A percentile compares a stretch with the other conserved stretches of the same genome.
phyloP scores from a whole-genome alignment of 1,140 invertebrate species.

The Brachionus angularis region DNA sequence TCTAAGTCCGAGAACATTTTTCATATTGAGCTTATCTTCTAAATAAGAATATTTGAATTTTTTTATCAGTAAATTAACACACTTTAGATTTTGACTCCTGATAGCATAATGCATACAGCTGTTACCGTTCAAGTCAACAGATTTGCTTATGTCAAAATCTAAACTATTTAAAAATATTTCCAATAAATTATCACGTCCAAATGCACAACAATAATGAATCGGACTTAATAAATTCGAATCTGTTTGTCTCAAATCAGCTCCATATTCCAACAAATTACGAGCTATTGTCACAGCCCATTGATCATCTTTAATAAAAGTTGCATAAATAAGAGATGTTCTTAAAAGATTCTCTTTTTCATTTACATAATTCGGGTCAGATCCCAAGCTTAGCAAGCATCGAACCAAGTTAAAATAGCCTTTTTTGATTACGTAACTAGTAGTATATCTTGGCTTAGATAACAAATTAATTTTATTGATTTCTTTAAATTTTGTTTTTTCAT shows the following conservation, averaged over 20 bases:
- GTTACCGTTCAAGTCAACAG: constrained; percentile 47
- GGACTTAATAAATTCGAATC: constrained; percentile 51
- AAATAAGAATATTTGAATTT: constrained; percentile 46
- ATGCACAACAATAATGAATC: constrained; percentile 52
- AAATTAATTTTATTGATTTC: neutral
- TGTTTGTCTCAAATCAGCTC: constrained; percentile 47
- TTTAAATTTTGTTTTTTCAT: neutral
- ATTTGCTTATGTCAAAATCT: constrained; percentile 50
- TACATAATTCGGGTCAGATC: constrained; percentile 47
- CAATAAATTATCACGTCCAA: constrained; percentile 47
- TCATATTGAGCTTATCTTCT: constrained; percentile 47
- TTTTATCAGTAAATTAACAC: constrained; percentile 47
- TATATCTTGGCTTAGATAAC: neutral
- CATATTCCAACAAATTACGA: constrained; percentile 50
- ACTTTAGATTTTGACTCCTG: constrained; percentile 47
- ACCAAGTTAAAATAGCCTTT: constrained; percentile 51
- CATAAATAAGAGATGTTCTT: constrained; percentile 50
- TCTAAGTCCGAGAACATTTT: constrained; percentile 40
- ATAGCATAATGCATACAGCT: constrained; percentile 53
- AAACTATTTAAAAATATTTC: constrained; percentile 49
- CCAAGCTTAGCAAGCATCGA: constrained; percentile 49
- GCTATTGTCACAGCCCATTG: constrained; percentile 51
- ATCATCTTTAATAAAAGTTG: constrained; percentile 50
- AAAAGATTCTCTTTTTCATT: constrained; percentile 46
- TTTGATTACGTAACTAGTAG: constrained; percentile 46